Percentiles rank a stretch among this genome's conserved stretches.
Conservation (phyloP, 2,797 vertebrate genomes). For the Myotis findleyi region DNA sequence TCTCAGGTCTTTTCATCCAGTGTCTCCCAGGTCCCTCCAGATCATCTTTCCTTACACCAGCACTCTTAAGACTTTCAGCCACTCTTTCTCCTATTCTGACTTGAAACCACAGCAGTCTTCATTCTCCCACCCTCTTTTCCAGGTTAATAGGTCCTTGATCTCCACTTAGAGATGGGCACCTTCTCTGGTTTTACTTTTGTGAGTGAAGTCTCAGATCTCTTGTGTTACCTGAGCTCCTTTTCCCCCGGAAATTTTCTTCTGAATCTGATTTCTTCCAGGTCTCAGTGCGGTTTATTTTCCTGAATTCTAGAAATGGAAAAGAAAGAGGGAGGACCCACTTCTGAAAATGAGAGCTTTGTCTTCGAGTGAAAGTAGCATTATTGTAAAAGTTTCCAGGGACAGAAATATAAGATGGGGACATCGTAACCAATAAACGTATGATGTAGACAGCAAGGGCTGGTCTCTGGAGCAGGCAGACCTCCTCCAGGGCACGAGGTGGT, state of each 20-base stretch:
- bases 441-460: background rate
- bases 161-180: background rate
- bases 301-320: slow-evolving; percentile 44
- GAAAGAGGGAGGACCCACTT: background rate
- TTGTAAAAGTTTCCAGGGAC: background rate
- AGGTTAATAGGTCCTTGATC: background rate
- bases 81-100: background rate
- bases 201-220: background rate
- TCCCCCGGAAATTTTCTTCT: background rate
- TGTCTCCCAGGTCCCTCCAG: background rate
- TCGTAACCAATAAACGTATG: fast-evolving
- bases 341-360: background rate
- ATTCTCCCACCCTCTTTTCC: background rate
- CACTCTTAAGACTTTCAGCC: background rate
- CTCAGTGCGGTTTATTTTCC: background rate
- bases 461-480: background rate
- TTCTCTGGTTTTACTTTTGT: background rate
- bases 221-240: background rate
- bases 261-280: fast-evolving
- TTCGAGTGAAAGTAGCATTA: background rate
- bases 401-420: background rate
- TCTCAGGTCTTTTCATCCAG: background rate
- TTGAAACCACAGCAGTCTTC: background rate
- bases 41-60: background rate
- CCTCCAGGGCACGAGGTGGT: background rate